Evolutionary conservation across 2,888 invertebrate genomes (phyloP).

Genomic region (Caenorhabditis virilis): DNA sequence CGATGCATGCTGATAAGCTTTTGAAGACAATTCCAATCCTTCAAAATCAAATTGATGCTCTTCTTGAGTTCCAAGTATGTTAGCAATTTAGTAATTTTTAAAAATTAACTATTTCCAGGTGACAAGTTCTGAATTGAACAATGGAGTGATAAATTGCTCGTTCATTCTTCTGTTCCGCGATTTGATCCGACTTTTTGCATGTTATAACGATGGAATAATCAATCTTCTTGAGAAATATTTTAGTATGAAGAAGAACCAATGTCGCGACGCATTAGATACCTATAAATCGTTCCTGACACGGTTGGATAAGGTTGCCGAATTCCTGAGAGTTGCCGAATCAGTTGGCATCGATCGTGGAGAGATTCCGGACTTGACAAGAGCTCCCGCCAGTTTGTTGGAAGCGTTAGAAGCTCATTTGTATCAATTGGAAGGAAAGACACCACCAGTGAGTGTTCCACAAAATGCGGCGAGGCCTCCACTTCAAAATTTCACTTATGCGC

Average conservation of each 20-base stretch:
- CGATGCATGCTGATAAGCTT: constrained; percentile 95
- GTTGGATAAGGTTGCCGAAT: constrained; percentile 97
- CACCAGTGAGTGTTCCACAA: constrained; percentile 47
- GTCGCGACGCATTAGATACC: constrained; percentile 93
- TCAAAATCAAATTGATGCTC: constrained; percentile 90
- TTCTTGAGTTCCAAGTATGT: constrained; percentile 87
- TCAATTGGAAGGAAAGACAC: constrained; percentile 80
- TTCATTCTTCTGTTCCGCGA: constrained; percentile 98
- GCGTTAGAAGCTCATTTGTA: constrained; percentile 94
- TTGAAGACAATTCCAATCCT: constrained; percentile 93
- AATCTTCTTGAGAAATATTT: constrained; percentile 86
- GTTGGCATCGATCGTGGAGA: constrained; percentile 98
- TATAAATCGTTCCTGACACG: constrained; percentile 80
- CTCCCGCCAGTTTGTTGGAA: constrained; percentile 93
- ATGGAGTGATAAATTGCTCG: constrained; percentile 97
- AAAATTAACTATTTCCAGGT: constrained; percentile 6
- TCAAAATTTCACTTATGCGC: constrained; percentile 18
- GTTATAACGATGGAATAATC: constrained; percentile 87
- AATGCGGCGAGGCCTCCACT: constrained; percentile 18
- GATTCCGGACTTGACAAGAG: constrained; percentile 96
- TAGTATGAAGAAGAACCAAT: constrained; percentile 99
- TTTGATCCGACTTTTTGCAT: constrained; percentile 96
- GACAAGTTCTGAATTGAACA: constrained; percentile 89
- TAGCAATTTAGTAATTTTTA: background rate
- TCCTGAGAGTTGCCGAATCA: constrained; percentile 83